A percentile compares a stretch with the other conserved stretches of the same genome.
phyloP scores from a whole-genome alignment of 2,113 vertebrate genomes.

The Zootoca vivipara region DNA sequence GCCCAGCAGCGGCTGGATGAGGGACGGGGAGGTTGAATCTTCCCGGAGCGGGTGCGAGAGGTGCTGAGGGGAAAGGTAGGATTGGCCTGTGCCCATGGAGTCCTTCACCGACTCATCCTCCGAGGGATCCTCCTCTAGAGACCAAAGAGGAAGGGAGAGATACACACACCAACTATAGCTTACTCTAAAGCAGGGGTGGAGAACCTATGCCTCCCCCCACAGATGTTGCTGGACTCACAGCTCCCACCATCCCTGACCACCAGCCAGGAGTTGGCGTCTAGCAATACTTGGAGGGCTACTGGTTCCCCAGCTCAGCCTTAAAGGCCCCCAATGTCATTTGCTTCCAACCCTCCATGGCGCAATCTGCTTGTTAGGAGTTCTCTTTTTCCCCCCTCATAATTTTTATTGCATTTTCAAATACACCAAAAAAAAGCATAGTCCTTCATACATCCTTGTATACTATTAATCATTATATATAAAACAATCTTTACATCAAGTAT shows the following conservation, averaged over 20 bases:
- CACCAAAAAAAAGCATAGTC: no score
- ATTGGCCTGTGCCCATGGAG: slow-evolving; percentile 74
- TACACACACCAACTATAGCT: slow-evolving; percentile 38
- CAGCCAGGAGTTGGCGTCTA: no score
- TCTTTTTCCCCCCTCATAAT: no score
- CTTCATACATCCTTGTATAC: no score
- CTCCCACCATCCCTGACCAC: no score
- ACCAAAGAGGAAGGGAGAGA: slow-evolving; percentile 48
- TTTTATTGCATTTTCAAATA: no score
- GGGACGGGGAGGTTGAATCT: slow-evolving; percentile 69
- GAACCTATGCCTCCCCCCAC: neutral
- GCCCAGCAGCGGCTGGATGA: slow-evolving; percentile 72
- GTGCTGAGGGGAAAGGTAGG: slow-evolving; percentile 83
- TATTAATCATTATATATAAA: no score
- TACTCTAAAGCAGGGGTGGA: neutral
- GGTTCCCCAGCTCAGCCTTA: no score
- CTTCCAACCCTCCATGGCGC: neutral
- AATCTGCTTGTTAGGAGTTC: no score
- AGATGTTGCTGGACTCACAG: neutral
- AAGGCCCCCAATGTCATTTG: neutral
- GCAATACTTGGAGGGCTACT: no score
- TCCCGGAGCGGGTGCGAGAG: slow-evolving; percentile 68
- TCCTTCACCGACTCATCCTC: slow-evolving; percentile 85
- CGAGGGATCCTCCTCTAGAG: slow-evolving; percentile 87
- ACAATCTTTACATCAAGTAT: no score